Evolutionary conservation across 1,140 invertebrate species (phyloP), one percentile per base, ranked within the genome.

Genomic region (Drosophila kurseongensis): DNA sequence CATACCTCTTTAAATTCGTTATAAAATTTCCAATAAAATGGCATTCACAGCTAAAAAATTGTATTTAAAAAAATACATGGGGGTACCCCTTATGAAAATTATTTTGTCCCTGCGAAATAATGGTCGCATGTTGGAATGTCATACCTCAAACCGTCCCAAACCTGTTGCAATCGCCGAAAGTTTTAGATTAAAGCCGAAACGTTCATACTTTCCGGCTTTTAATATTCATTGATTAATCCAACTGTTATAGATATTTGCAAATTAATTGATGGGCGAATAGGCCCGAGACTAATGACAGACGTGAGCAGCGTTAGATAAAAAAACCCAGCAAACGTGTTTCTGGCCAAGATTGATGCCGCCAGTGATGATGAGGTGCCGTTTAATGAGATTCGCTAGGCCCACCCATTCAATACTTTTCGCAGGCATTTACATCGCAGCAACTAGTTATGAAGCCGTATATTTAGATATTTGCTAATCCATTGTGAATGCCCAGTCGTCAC

Each of bases 231-330:
- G 51, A 57, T 57, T 50, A 18, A 38, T 14, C 51, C 72, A 75
- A 86, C 59, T 80, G 57, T 71, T 75, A 74, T 59, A 69, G 78
- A 78, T 71, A 71, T 85, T 84, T 69, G 81, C 81, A 65, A 84
- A 71, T 71, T 77, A 80, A 78, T 85, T 59, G 75, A 83, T 71
- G 58, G 76, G 52, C 62, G 58, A 63, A 60, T 58, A 40, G 52
- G 57, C 54, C 59, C 45, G 48, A 73, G 44, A 18, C 36, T 50
- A 72, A 67, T 67, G 35, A 41, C 18, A 13, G 29, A 40, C 14
- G 38, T 32, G 13, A 8, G 0, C 4, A 9, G 16, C 8, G 16
- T 5, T 5, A 16, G 29, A 48, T 4, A 14, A 48, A 14, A 45
- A 80, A 60, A 45, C 68, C 60, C 66, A 65, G 14, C 23, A 75